Evolutionary conservation across 2,888 invertebrate species (phyloP).

Genomic region (Colostygia pectinataria): DNA sequence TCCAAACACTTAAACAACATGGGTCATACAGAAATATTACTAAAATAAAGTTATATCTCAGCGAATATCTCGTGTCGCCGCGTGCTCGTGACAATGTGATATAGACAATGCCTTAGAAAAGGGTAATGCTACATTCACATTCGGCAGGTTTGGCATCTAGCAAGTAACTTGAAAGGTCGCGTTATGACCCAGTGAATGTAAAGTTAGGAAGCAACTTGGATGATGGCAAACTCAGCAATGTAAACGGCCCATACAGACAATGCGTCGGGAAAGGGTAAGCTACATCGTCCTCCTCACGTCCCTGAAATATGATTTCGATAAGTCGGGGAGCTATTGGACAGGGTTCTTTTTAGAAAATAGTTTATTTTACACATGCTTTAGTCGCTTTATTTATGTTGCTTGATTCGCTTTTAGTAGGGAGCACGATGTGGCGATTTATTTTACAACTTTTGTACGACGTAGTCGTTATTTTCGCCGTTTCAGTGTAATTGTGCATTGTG

Average conservation of each 20-base stretch:
- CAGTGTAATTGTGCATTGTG: conserved; percentile 21
- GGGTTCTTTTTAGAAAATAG: conserved; percentile 69
- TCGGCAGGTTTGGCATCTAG: conserved; percentile 28
- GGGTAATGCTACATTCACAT: conserved; percentile 67
- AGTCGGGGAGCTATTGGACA: conserved; percentile 75
- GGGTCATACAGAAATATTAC: conserved; percentile 66
- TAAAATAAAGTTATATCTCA: conserved; percentile 75
- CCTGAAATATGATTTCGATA: conserved; percentile 82
- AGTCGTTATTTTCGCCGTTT: conserved; percentile 23
- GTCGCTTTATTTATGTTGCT: conserved; percentile 47
- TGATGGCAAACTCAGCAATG: conserved; percentile 24
- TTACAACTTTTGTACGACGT: conserved; percentile 32
- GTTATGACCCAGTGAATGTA: conserved; percentile 30
- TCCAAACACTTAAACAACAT: conserved; percentile 31
- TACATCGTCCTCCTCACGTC: conserved; percentile 75
- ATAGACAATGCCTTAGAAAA: conserved; percentile 78
- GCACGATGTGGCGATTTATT: conserved; percentile 43
- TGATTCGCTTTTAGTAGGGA: conserved; percentile 39
- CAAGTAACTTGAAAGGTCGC: conserved; percentile 34
- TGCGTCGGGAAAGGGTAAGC: conserved; percentile 73
- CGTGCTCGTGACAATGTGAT: conserved; percentile 79
- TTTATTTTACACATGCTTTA: conserved; percentile 68
- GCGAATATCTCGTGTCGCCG: conserved; percentile 77
- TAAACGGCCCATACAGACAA: conserved; percentile 66
- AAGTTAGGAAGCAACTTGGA: conserved; percentile 25